phyloP scores from a whole-genome alignment of 2,113 vertebrate species.

The Cephalopterus ornatus region DNA sequence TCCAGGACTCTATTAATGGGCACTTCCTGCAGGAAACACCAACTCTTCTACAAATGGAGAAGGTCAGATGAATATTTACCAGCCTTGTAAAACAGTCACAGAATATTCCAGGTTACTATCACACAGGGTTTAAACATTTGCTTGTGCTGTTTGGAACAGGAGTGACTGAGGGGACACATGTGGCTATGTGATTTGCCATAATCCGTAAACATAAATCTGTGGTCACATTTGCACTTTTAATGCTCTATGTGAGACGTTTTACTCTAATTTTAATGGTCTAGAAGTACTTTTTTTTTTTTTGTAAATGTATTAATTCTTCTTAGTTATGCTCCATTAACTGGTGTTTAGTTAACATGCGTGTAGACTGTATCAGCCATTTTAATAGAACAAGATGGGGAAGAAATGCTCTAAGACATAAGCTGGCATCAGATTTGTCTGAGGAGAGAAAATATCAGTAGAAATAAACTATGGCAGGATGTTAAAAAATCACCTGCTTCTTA shows the following conservation, averaged over 20 bases:
- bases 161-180: background rate
- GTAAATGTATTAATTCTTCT: constrained; percentile 17
- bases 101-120: background rate
- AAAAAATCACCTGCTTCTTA: constrained; percentile 49
- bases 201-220: background rate
- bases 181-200: background rate
- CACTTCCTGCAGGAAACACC: background rate
- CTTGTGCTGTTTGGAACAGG: background rate
- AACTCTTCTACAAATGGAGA: background rate
- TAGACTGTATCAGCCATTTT: background rate
- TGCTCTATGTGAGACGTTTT: background rate
- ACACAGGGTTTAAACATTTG: background rate
- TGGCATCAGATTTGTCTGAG: background rate
- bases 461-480: background rate
- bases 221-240: background rate
- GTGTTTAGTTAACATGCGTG: background rate
- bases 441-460: background rate
- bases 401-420: background rate
- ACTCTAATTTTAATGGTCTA: background rate
- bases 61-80: background rate
- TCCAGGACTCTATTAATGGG: background rate
- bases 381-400: background rate
- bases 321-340: background rate
- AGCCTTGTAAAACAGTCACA: background rate
- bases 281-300: background rate